Base-by-base conservation (phyloP, 2,797 vertebrate species). In the Pygocentrus nattereri region DNA sequence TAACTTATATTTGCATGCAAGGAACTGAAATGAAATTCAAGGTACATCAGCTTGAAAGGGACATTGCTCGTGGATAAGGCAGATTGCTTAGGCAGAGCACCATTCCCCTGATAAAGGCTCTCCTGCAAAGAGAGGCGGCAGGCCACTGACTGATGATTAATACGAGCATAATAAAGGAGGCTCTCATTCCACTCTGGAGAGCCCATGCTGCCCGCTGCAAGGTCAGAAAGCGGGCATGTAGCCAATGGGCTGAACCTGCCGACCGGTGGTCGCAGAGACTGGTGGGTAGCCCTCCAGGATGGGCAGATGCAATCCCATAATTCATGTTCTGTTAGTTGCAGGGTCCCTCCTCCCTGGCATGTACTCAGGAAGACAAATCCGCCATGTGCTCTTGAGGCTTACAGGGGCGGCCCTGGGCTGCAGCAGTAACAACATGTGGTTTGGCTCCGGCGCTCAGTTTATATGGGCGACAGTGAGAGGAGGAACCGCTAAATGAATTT, bases 401-500 rank as follows among this genome's bases (percentile, higher is more conserved):
- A 91, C 91, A 82, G 91, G 87, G 90, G 90, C 91, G 90, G 89
- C 91, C 92, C 89, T 79, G 86, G 89, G 91, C 88, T 90, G 91
- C 90, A 78, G 74, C 49, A 80, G 84, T 84, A 84, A 84, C 90
- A 93, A 93, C 94, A 94, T 94, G 93, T 93, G 94, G 94, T 94
- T 91, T 94, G 93, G 92, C 93, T 92, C 87, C 88, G 77, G 89
- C 88, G 89, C 86, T 89, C 88, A 84, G 89, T 92, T 93, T 94
- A 93, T 91, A 93, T 86, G 90, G 89, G 90, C 80, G 75, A 84
- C 82, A 82, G 88, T 82, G 58, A 85, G 89, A 91, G 90, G 84
- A 79, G 91, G 87, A 93, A 91, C 92, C 86, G 86, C 93, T 91
- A 94, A 94, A 94, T 94, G 89, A 93, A 94, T 94, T 92, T 94